These are phyloP conservation scores for Spisula subtruncata DNA, from an alignment of 2,888 invertebrate species.

Conservation along the genomic window DNA sequence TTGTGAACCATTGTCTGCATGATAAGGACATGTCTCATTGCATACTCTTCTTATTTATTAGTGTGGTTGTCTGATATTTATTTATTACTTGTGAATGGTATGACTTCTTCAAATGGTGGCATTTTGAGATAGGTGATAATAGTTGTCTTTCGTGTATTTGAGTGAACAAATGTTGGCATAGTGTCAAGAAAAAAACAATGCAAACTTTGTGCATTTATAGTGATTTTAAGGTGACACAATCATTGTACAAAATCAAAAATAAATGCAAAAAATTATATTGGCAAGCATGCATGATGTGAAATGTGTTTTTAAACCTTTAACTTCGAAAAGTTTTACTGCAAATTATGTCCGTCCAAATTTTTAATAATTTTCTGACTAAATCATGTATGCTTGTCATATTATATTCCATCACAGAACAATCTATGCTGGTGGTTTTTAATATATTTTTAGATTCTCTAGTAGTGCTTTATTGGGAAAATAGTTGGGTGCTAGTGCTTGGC, in stretches of 20 bases:
- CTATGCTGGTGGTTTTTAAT: conserved; percentile 13
- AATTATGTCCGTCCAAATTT: conserved; percentile 50
- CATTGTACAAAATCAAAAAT: conserved; percentile 39
- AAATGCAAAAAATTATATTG: neutral
- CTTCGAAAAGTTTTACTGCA: conserved; percentile 5
- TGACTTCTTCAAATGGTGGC: conserved; percentile 16
- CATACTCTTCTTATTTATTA: conserved; percentile 45
- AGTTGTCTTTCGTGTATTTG: neutral
- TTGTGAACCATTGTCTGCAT: conserved; percentile 41
- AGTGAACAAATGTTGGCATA: neutral
- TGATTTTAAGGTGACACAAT: neutral
- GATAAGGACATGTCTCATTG: conserved; percentile 24
- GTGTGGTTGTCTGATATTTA: conserved; percentile 1
- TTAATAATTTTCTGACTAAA: conserved; percentile 10
- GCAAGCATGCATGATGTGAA: conserved; percentile 22
- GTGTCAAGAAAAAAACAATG: conserved; percentile 7
- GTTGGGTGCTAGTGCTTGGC: conserved; percentile 33
- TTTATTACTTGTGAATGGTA: conserved; percentile 28
- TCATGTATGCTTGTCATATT: conserved; percentile 32
- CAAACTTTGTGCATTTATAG: conserved; percentile 32
- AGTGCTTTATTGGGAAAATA: conserved; percentile 27
- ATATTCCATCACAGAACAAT: conserved; percentile 3
- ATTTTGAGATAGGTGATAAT: conserved; percentile 2
- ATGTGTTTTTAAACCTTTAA: conserved; percentile 20
- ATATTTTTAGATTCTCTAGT: conserved; percentile 7